Evolutionary conservation across 92 coral and sea anemone species (phyloP).

Genomic region (Porites rus): DNA sequence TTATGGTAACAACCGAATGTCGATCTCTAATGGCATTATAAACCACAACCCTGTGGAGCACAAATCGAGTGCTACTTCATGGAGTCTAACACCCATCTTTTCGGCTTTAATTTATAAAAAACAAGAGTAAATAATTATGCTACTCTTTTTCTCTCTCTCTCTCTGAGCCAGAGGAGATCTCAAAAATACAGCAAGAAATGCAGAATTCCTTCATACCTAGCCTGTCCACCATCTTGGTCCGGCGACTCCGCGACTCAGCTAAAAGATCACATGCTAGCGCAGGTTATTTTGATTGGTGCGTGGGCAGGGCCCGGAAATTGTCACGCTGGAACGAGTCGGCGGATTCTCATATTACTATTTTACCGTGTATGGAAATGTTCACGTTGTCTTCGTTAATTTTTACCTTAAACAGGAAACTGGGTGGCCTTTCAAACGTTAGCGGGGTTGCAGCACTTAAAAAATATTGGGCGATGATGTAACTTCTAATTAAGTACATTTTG

Average conservation of each 20-base stretch:
- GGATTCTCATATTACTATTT: neutral
- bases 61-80: neutral
- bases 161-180: neutral
- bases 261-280: slow-evolving; percentile 48
- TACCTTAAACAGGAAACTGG: slow-evolving; percentile 3
- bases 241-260: neutral
- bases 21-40: neutral
- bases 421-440: too few species aligned
- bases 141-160: neutral
- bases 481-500: too few species aligned
- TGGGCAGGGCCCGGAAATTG: slow-evolving; percentile 41
- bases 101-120: neutral
- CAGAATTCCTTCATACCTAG: slow-evolving; percentile 67
- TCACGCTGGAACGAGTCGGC: slow-evolving; percentile 9
- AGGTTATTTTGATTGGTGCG: slow-evolving; percentile 52
- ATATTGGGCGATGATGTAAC: too few species aligned
- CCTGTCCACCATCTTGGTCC: slow-evolving; percentile 89
- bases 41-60: neutral
- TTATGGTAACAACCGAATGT: neutral
- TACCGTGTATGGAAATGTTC: slow-evolving; percentile 8
- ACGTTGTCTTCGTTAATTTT: neutral
- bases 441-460: too few species aligned
- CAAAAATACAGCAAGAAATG: neutral
- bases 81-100: neutral
- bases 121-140: neutral